Conservation (phyloP, 2,113 vertebrate genomes). For the Triplophysa siluroides region DNA sequence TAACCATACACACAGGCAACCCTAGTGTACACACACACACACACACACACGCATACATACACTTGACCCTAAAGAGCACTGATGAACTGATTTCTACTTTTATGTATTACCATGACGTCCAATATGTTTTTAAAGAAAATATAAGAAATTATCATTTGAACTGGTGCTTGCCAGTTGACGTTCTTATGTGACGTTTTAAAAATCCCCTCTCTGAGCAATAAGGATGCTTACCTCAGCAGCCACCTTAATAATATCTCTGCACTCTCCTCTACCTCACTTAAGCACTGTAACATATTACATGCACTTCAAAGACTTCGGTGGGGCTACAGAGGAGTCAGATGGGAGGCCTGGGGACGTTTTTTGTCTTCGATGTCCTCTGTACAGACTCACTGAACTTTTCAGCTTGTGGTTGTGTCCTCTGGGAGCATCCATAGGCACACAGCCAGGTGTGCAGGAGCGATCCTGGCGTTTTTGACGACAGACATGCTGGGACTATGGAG, state of each 20-base stretch:
- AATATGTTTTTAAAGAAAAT: no score
- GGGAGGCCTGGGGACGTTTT: slow-evolving; percentile 25
- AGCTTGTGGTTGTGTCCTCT: slow-evolving; percentile 26
- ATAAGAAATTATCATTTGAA: no score
- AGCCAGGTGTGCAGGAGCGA: slow-evolving; percentile 39
- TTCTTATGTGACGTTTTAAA: no score
- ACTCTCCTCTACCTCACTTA: not conserved
- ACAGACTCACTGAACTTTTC: slow-evolving; percentile 18
- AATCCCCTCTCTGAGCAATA: not conserved
- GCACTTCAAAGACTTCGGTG: slow-evolving; percentile 44
- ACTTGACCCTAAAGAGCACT: not conserved
- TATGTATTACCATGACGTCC: no score
- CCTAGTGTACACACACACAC: slow-evolving; percentile 6
- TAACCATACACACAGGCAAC: slow-evolving; percentile 10
- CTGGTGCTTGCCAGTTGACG: no score
- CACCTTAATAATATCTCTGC: not conserved
- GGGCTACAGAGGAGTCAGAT: slow-evolving; percentile 22
- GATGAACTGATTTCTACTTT: no score
- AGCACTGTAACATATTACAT: slow-evolving; percentile 36
- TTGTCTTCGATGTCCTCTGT: slow-evolving; percentile 33
- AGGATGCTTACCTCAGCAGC: not conserved
- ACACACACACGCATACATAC: not conserved
- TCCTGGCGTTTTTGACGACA: slow-evolving; percentile 43
- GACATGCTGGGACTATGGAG: slow-evolving; percentile 13
- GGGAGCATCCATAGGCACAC: slow-evolving; percentile 18